Evolutionary conservation across 2,113 vertebrate genomes (phyloP), one percentile per base, ranked within the genome.

Genomic region (Leuciscus idus): DNA sequence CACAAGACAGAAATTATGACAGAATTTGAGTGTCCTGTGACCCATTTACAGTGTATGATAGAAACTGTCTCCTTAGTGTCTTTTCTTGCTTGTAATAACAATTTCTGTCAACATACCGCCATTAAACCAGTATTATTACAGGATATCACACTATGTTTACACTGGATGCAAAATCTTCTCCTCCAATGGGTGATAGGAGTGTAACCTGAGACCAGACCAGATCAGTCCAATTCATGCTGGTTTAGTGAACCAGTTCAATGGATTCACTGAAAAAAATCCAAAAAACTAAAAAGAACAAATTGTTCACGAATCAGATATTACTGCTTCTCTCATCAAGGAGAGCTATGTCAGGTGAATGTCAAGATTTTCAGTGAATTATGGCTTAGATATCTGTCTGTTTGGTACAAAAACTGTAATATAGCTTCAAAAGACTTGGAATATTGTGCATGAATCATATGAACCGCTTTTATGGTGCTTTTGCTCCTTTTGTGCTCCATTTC

Each of bases 41-140:
- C 73, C 43, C n/a, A 50, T 30, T 76, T 30, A 52, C 43, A 26
- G 43, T 50, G 48, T 21, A 55, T 52, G 15, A 77, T 19, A 52
- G 15, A 48, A 19, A 52, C 28, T 4, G 28, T 19, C 12, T 52
- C 48, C 48, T 28, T 50, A 2, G n/a, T 62, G 26, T 28, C 62
- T 30, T 68, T 68, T 8, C 28, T n/a, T 75, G 10, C 3, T 19
- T 39, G 8, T 39, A 23, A 59, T 33, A 86, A 30, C 85, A 23
- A 43, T 36, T 28, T 26, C 62, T 28, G 21, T 46, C 36, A 26
- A 26, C 23, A 61, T 33, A 86, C 46, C 81, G n/a, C 80, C n/a
- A 75, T 48, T 83, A 52, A 86, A 39, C 23, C 75, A 72, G 50
- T 86, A 26, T 74, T 74, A 74, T 17, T 75, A 43, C 72, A 48